phyloP scores from a whole-genome alignment of 1,140 invertebrate genomes.

The Harlomillsia oculata region DNA sequence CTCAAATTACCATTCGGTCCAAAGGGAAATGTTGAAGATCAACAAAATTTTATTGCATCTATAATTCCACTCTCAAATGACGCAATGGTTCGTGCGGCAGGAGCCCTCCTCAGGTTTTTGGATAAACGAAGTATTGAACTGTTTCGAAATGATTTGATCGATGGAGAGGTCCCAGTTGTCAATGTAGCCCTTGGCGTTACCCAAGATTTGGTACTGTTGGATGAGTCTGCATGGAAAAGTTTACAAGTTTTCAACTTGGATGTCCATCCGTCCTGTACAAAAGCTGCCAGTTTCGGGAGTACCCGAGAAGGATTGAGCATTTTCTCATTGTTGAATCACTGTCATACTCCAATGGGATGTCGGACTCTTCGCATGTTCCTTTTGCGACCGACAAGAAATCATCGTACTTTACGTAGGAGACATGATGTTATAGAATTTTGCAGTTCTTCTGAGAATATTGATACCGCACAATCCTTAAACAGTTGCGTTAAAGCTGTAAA shows the following conservation, averaged over 20 bases:
- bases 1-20: slow-evolving; percentile 53
- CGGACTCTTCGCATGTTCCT: slow-evolving; percentile 45
- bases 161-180: slow-evolving; percentile 48
- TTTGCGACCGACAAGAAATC: slow-evolving; percentile 51
- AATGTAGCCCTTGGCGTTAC: slow-evolving; percentile 52
- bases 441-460: slow-evolving; percentile 46
- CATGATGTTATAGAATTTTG: slow-evolving; percentile 54
- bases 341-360: slow-evolving; percentile 40
- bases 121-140: slow-evolving; percentile 58
- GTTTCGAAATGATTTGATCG: slow-evolving; percentile 44
- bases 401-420: slow-evolving; percentile 47
- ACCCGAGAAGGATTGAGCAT: slow-evolving; percentile 60
- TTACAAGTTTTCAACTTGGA: slow-evolving; percentile 64
- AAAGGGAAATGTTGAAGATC: slow-evolving; percentile 48
- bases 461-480: slow-evolving; percentile 48
- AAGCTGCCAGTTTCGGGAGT: slow-evolving; percentile 44
- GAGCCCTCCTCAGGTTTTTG: slow-evolving; percentile 61
- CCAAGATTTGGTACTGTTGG: slow-evolving; percentile 63
- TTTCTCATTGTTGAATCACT: slow-evolving; percentile 60
- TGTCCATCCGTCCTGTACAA: slow-evolving; percentile 65
- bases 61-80: slow-evolving; percentile 56
- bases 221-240: slow-evolving; percentile 58
- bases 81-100: slow-evolving; percentile 58
- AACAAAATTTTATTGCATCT: slow-evolving; percentile 54
- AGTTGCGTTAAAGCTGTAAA: slow-evolving; percentile 50